Conservation (phyloP, 2,113 vertebrate species). For the Carollia perspicillata region DNA sequence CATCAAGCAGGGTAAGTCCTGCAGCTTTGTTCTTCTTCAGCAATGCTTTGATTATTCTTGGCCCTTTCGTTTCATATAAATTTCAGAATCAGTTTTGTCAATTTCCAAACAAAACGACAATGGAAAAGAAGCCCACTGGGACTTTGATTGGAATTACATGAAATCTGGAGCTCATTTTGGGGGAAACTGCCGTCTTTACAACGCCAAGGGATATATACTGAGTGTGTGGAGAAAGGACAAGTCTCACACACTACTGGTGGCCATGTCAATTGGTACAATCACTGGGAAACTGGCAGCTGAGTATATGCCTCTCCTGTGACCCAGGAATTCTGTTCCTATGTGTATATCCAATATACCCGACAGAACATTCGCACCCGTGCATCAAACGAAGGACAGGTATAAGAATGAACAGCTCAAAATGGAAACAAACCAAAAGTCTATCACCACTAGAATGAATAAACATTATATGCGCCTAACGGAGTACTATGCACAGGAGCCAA, state of each 20-base stretch:
- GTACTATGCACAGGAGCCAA: background rate
- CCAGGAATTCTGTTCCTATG: background rate
- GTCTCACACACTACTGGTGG: rapidly evolving
- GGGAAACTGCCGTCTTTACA: background rate
- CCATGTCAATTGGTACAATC: rapidly evolving
- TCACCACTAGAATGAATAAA: background rate
- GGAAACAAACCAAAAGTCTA: background rate
- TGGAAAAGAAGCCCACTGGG: background rate
- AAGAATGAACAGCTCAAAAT: background rate
- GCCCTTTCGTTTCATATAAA: background rate
- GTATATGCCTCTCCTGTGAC: rapidly evolving
- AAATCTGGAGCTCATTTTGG: background rate
- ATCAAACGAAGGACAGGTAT: rapidly evolving
- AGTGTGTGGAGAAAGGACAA: too few species aligned
- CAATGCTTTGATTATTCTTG: background rate
- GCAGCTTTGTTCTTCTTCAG: background rate
- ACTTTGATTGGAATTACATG: background rate
- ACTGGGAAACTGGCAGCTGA: background rate
- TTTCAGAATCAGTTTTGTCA: background rate
- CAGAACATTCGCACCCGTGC: rapidly evolving
- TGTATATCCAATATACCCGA: background rate
- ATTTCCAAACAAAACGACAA: background rate
- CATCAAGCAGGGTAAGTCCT: background rate
- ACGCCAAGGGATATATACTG: rapidly evolving
- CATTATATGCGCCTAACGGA: background rate